Conservation (phyloP, 2,113 vertebrate genomes). For the Scolopax mira region DNA sequence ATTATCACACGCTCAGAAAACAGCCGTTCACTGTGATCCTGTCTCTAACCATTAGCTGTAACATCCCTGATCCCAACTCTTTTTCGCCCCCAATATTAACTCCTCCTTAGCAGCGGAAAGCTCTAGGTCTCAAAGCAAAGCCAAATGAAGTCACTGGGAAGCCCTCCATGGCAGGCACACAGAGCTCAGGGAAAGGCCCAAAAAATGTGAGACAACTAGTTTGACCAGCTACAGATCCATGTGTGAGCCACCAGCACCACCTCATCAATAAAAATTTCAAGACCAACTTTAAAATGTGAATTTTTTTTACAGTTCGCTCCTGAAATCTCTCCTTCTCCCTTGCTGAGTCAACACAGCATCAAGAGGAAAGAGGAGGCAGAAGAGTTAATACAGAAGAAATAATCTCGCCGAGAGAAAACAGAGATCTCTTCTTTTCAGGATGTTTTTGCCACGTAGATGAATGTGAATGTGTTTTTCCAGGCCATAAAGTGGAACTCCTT, state of each 20-base stretch:
- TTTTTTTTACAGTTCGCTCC: neutral
- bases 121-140: neutral
- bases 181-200: neutral
- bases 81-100: neutral
- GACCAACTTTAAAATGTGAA: neutral
- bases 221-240: neutral
- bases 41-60: constrained; percentile 1
- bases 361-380: neutral
- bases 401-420: fast-evolving
- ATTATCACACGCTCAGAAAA: neutral
- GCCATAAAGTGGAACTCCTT: neutral
- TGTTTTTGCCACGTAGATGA: fast-evolving
- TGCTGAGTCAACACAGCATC: neutral
- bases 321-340: neutral
- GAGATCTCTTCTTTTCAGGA: neutral
- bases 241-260: fast-evolving
- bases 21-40: neutral
- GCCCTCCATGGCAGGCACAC: neutral
- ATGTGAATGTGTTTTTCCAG: neutral
- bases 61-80: neutral
- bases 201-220: too few relatives aligned
- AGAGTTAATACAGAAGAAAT: neutral
- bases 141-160: neutral
- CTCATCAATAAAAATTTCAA: neutral
- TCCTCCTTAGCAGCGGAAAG: neutral